Base-by-base conservation (phyloP, 2,888 invertebrate genomes). In the Limnephilus marmoratus region DNA sequence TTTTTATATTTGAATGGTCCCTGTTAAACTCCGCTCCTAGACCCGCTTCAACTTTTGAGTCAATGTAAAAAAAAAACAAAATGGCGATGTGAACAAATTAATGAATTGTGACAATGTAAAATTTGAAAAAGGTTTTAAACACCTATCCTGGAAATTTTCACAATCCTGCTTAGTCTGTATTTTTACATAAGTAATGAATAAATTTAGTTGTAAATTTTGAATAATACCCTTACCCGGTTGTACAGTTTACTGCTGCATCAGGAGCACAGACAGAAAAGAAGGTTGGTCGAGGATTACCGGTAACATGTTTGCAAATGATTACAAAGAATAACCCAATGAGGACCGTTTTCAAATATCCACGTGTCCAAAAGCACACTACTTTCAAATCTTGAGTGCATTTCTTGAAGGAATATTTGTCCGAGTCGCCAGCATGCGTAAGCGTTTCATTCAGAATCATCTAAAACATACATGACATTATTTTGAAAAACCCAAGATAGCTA, bases 191-290 rank as follows among this genome's bases (percentile, higher is more conserved):
- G 24, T 24, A 24, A 68, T 68, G 24, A 68, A 68, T 9, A 68
- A 9, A 68, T 24, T 24, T 15, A 4, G 18, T 5, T 18, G 53
- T 53, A 18, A 18, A 18, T 53, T 18, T 18, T 53, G 4, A 53
- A 18, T 49, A 68, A 24, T 24, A 68, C 24, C 15, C 91, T 93
- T 94, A 95, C 95, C 96, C 96, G 53, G 95, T 93, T 7, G 96
- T 96, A 94, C 98, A 98, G 94, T 97, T 97, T 89, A 95, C 93
- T 0, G 97, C 97, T 89, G 97, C 96, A 94, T 97, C 97, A 3
- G 98, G 98, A 93, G 96, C 95, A 94, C 98, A 98, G 1, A 97
- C 96, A 94, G 97, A 97, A 92, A 98, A 96, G 95, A 98, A 98
- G 94, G 98, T 98, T 0, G 98, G 98, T 92, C 98, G 96, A 0